Percentiles rank a stretch among this genome's conserved stretches.
phyloP scores from a whole-genome alignment of 1,140 invertebrate genomes.

The Heliconius himera region DNA sequence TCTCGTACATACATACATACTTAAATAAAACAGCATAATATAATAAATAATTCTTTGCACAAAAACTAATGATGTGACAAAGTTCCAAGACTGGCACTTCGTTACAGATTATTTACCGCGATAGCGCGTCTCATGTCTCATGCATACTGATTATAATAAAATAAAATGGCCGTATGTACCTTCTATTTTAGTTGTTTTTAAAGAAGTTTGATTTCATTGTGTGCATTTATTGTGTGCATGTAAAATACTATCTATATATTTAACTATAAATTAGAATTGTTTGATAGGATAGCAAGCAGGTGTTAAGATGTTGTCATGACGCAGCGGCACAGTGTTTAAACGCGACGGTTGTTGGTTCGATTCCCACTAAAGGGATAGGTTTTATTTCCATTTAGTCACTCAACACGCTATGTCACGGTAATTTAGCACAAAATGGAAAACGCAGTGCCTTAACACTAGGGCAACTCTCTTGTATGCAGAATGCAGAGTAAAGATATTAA shows the following conservation, averaged over 20 bases:
- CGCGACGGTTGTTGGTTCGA: no score
- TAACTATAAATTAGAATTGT: no score
- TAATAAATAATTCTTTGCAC: not conserved
- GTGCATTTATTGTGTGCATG: not conserved
- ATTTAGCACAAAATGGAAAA: no score
- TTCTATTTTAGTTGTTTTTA: not conserved
- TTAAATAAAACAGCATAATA: not conserved
- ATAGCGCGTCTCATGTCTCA: conserved; percentile 1
- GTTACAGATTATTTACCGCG: conserved; percentile 3
- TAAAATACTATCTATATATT: not conserved
- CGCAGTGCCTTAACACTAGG: no score
- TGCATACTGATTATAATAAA: conserved; percentile 7
- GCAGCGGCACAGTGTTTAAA: no score
- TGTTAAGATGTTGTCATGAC: no score
- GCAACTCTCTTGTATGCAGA: no score
- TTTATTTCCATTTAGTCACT: no score
- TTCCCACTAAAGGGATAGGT: no score
- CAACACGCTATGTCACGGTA: no score
- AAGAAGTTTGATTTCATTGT: not conserved
- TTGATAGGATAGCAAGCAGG: no score
- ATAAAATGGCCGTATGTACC: not conserved
- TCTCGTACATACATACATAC: not conserved
- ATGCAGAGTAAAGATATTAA: no score
- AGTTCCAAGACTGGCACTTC: not conserved
- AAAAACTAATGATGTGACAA: conserved; percentile 9